Evolutionary conservation across 2,113 vertebrate species (phyloP), one percentile per base, ranked within the genome.

Genomic region (Myiagra hebetior): DNA sequence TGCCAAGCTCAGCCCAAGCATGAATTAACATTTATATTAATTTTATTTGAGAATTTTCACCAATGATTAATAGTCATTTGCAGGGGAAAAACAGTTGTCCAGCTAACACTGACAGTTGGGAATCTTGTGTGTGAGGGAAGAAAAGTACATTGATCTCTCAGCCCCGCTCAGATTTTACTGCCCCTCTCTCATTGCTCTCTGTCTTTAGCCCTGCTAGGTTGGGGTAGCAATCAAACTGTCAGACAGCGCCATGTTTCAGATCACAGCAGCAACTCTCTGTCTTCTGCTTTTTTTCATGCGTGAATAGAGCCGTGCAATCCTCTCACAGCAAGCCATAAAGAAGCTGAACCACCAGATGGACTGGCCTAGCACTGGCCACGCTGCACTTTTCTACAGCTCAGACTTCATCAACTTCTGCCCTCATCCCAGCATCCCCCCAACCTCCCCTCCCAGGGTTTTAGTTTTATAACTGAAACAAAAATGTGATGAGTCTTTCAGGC

Each of bases 401-500:
- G 78, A 37, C 63, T 90, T 73, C 91, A 60, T 50, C 53, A 52
- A 8, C 59, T 85, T 83, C 64, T 86, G 37, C 9, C 65, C 27
- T 35, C 26, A 37, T 55, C 41, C 26, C 41, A 83, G 30, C 15
- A 50, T 6, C 22, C 11, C 15, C 13, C 6, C 49, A 56, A 2
- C 50, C 28, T 65, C 8, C 12, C 9, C 7, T 24, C 3, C 26
- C 10, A 28, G 31, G 30, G 30, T 20, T 50, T 78, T 26, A 72
- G 47, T n/a, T 86, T 95, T 75, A 89, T 67, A 90, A 67, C 59
- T 47, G 47, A 47, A 93, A 74, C 15, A 78, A 93, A 93, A 92
- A 67, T 19, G 20, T 24, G 28, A 52, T 70, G 76, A 91, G 55
- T 18, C 27, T 88, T 77, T 93, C 41, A 86, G 93, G 73, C 24